Percentiles rank a stretch among this genome's conserved stretches.
Conservation (phyloP, 2,113 vertebrate genomes). For the Empidonax traillii region DNA sequence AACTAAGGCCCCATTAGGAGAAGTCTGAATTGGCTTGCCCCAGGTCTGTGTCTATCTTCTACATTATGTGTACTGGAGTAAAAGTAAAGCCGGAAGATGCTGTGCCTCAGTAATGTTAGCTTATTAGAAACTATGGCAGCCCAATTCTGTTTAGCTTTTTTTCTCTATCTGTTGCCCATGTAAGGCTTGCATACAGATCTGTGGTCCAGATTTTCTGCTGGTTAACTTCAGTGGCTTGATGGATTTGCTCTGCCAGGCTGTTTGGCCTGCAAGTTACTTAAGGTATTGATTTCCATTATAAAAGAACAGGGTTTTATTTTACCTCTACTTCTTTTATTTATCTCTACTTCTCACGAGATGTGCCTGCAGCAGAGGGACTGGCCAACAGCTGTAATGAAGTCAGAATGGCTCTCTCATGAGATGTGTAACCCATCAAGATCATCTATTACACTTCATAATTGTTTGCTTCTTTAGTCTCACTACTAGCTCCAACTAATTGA, state of each 20-base stretch:
- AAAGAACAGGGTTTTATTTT: background rate
- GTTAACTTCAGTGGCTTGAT: background rate
- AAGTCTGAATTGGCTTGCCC: background rate
- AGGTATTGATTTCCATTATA: background rate
- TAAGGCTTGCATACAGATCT: background rate
- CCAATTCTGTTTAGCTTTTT: background rate
- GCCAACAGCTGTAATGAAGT: background rate
- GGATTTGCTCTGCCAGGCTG: background rate
- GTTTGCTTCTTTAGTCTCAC: background rate
- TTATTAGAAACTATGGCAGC: background rate
- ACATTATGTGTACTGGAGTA: background rate
- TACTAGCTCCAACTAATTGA: background rate
- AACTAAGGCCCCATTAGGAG: background rate
- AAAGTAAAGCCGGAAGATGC: background rate
- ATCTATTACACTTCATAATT: background rate
- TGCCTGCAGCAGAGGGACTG: background rate
- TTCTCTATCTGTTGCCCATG: background rate
- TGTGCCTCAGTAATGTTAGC: background rate
- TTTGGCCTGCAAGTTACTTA: background rate
- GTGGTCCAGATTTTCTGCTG: background rate
- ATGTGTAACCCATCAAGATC: rapidly evolving
- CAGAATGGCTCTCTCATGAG: background rate
- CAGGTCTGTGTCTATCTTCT: background rate
- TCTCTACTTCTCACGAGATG: rapidly evolving
- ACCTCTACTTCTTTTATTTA: no score